These are phyloP conservation scores for Grus americana DNA, from an alignment of 2,113 vertebrate species.

Conservation along the genomic window DNA sequence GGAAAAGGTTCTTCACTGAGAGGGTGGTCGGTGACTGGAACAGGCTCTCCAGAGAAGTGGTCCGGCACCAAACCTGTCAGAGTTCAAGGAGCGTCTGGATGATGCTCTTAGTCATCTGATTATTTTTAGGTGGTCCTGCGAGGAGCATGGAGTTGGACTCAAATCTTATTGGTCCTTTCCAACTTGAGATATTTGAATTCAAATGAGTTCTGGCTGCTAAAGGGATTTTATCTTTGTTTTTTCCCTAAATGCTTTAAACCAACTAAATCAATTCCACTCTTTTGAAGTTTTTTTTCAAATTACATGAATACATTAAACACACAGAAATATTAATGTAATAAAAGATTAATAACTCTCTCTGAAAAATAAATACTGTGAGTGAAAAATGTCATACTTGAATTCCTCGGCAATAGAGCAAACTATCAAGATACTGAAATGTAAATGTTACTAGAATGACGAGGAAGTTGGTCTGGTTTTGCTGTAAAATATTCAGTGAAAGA, in stretches of 20 bases:
- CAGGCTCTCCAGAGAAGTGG: not conserved
- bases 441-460: not conserved
- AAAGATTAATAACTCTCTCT: not conserved
- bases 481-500: not conserved
- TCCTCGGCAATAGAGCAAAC: not conserved
- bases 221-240: not conserved
- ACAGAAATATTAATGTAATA: not conserved
- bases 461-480: not conserved
- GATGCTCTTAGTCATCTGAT: no score
- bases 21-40: not conserved
- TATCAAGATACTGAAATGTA: not conserved
- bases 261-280: not conserved
- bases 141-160: not conserved
- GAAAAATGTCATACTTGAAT: not conserved
- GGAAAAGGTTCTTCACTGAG: not conserved
- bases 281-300: not conserved
- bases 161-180: not conserved
- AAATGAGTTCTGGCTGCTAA: not conserved
- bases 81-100: not conserved
- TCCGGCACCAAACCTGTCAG: not conserved
- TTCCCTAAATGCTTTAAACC: not conserved
- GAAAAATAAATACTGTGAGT: not conserved
- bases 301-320: not conserved
- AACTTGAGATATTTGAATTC: not conserved
- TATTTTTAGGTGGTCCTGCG: not conserved